These are phyloP conservation scores for Hydrolagus affinis DNA, from an alignment of 2,113 vertebrate genomes.

Conservation along the genomic window DNA sequence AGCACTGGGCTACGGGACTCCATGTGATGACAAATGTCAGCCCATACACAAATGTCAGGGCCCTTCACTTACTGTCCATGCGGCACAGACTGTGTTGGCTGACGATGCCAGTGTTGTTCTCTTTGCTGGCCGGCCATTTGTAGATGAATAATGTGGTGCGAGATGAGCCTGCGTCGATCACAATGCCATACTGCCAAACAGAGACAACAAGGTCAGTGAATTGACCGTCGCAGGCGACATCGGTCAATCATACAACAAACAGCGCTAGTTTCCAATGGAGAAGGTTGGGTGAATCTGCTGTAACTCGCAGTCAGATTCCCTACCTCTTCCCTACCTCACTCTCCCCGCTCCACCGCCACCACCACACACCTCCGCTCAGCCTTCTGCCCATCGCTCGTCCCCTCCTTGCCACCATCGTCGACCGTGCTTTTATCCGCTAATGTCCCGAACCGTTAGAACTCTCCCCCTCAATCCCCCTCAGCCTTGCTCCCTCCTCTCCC, in stretches of 20 bases:
- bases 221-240: neutral
- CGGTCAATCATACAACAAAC: neutral
- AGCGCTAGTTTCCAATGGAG: neutral
- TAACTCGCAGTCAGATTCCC: conserved; percentile 28
- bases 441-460: too few relatives aligned
- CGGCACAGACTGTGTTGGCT: conserved; percentile 62
- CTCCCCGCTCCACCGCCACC: conserved; percentile 36
- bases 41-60: neutral
- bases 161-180: conserved; percentile 76
- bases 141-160: conserved; percentile 73
- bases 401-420: too few relatives aligned
- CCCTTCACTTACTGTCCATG: conserved; percentile 48
- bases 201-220: neutral
- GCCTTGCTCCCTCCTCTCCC: too few relatives aligned
- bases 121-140: conserved; percentile 70
- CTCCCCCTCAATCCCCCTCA: too few relatives aligned
- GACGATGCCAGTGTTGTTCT: conserved; percentile 72
- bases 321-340: conserved; percentile 43
- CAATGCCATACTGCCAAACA: conserved; percentile 64
- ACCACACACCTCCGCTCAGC: neutral
- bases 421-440: too few relatives aligned
- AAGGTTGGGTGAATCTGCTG: conserved; percentile 37
- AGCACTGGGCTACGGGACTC: neutral
- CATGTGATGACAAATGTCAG: neutral
- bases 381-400: too few relatives aligned